Base-by-base conservation (phyloP, 2,797 vertebrate species). In the Bovichtus variegatus region DNA sequence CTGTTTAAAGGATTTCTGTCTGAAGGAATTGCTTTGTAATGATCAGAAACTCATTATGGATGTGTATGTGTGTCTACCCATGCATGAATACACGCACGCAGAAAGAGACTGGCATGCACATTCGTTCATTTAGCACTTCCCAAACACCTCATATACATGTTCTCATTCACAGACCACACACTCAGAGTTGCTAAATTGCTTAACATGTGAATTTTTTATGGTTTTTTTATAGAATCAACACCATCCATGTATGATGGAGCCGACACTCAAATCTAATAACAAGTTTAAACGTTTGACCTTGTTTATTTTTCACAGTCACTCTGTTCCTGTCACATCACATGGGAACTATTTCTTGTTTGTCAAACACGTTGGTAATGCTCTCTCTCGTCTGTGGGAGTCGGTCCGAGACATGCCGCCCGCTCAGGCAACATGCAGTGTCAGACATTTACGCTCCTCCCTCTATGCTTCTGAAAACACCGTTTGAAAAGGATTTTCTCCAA, bases 1-100 rank as follows among this genome's bases (percentile, higher is more conserved):
- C 94, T 93, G 94, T 93, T 95, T 95, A 94, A 95, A 84, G 94
- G 94, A 95, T 95, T 94, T 94, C 94, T 95, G 93, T 95, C 92
- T 91, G 92, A 91, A 90, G 90, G 92, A 96, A 94, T 94, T 88
- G 92, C 93, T 95, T 93, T 93, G 93, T 92, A 94, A 95, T 93
- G 92, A 95, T 94, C 89, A 86, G 85, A 91, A 86, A 69, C 84
- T 93, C 88, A 90, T 91, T 93, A 90, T 87, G 86, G 72, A 78
- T 82, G 66, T 76, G 71, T 77, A 78, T 27, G 58, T 64, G 70
- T 61, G 76, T 44, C 70, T 53, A 21, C 61, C 40, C 68, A 8
- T 47, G 49, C 60, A 50, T 74, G 31, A 25, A 49, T 41, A 38
- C 58, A 74, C 43, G 9, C 68, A 18, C 71, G 40, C 19, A 78